Evolutionary conservation across 2,797 vertebrate species (phyloP).

Genomic region (Takifugu ocellatus): DNA sequence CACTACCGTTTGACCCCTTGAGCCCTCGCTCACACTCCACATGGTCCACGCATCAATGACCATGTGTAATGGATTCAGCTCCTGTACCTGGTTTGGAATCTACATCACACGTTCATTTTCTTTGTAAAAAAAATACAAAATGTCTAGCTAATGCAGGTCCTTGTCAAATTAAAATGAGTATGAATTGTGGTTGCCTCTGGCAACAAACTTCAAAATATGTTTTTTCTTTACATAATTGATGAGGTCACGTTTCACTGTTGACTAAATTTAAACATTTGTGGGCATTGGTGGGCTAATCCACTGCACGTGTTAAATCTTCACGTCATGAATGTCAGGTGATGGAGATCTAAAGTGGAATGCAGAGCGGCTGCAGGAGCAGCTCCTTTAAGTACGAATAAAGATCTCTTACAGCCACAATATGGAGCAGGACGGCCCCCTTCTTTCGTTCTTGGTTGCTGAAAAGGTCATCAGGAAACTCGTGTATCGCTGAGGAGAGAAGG

Average conservation of each 20-base stretch:
- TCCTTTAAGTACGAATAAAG: background rate
- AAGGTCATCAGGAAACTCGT: constrained; percentile 90
- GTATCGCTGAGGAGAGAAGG: constrained; percentile 83
- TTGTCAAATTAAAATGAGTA: too few relatives aligned
- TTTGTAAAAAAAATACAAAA: too few relatives aligned
- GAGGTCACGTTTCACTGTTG: background rate
- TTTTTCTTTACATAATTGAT: background rate
- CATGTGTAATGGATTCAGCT: too few relatives aligned
- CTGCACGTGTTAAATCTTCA: too few relatives aligned
- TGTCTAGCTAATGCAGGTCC: too few relatives aligned
- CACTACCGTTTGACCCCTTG: background rate
- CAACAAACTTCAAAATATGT: background rate
- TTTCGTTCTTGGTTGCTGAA: constrained; percentile 86
- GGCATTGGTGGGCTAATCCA: too few relatives aligned
- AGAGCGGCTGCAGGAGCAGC: background rate
- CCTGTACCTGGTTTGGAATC: too few relatives aligned
- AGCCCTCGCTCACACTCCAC: background rate
- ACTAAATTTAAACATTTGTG: background rate
- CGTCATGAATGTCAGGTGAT: background rate
- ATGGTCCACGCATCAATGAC: background rate
- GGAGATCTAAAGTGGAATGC: background rate
- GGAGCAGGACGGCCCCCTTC: constrained; percentile 85
- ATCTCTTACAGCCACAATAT: constrained; percentile 86
- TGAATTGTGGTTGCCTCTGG: background rate
- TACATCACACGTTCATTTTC: too few relatives aligned